phyloP scores from a whole-genome alignment of 2,888 invertebrate genomes.

The Pharmacophagus antenor region DNA sequence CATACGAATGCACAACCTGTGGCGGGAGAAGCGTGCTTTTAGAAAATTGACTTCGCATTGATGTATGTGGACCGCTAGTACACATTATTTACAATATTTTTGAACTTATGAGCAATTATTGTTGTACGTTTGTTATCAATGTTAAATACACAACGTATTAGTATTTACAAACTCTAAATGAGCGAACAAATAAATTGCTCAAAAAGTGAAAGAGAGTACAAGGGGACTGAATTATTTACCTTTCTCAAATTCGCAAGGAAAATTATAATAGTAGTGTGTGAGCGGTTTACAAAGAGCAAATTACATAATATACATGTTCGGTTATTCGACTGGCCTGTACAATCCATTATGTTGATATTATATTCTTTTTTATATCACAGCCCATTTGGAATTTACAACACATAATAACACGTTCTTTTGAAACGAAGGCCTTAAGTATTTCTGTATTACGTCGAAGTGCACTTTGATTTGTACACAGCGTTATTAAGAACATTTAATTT shows the following conservation, averaged over 20 bases:
- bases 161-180: conserved; percentile 12
- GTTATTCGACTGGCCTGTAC: conserved; percentile 85
- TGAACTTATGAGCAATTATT: conserved; percentile 31
- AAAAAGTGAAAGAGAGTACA: conserved; percentile 1
- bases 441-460: conserved; percentile 73
- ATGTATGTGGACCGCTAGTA: conserved; percentile 53
- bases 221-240: not conserved
- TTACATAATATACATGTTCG: conserved; percentile 53
- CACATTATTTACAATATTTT: conserved; percentile 35
- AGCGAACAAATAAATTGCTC: conserved; percentile 7
- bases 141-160: conserved; percentile 6
- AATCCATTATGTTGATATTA: conserved; percentile 83
- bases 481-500: conserved; percentile 72
- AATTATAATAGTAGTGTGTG: conserved; percentile 30
- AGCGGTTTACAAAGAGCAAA: conserved; percentile 47
- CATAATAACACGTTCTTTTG: conserved; percentile 74
- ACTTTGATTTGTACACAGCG: conserved; percentile 80
- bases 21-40: conserved; percentile 61
- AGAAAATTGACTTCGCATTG: conserved; percentile 59
- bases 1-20: conserved; percentile 63
- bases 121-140: conserved; percentile 18
- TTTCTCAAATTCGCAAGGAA: not conserved
- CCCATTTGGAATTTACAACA: conserved; percentile 88
- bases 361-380: conserved; percentile 87
- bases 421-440: conserved; percentile 71